Percentiles rank a stretch among this genome's conserved stretches.
Conservation (phyloP, 1,140 invertebrate genomes). For the Musca vetustissima region DNA sequence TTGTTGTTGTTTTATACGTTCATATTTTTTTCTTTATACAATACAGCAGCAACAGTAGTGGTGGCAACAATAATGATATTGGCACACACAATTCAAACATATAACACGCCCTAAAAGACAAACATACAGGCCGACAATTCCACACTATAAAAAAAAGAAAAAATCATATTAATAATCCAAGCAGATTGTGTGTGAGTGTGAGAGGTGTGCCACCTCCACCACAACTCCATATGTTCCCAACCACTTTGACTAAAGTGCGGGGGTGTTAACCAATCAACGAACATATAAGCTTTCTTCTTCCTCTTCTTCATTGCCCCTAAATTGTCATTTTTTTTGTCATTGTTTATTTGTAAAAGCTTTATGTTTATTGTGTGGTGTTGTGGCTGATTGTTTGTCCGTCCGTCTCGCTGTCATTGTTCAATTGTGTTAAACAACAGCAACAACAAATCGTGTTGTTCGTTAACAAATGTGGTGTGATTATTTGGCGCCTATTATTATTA, state of each 20-base stretch:
- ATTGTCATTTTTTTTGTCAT: no score
- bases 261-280: no score
- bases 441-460: background rate
- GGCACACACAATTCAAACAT: background rate
- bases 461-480: constrained; percentile 1
- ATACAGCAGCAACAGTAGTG: background rate
- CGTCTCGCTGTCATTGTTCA: background rate
- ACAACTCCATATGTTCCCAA: no score
- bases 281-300: no score
- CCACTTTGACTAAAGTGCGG: no score
- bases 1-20: background rate
- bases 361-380: background rate
- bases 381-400: background rate
- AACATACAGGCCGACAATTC: background rate
- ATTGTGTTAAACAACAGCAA: background rate
- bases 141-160: no score
- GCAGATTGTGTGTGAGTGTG: no score
- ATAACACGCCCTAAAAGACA: background rate
- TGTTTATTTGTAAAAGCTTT: background rate
- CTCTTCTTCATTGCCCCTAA: no score
- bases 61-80: background rate
- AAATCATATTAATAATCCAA: background rate
- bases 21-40: no score
- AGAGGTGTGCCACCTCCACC: no score
- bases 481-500: constrained; percentile 19